Base-by-base conservation (phyloP, 1,140 invertebrate species). In the Leptinotarsa texana region DNA sequence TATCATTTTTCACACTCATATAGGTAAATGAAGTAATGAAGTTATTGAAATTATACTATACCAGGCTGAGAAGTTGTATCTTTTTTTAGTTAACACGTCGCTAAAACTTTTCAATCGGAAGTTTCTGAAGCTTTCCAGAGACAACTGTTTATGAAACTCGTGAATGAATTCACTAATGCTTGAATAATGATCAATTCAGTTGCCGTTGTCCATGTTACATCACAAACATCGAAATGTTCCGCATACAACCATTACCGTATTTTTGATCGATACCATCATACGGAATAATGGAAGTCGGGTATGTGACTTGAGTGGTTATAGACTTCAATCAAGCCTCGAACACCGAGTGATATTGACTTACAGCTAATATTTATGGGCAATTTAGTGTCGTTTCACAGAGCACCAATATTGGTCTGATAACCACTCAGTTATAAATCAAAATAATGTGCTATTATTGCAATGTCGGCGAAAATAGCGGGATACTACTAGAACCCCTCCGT, bases 321-420 rank as follows among this genome's bases (percentile, higher is more conserved):
- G 77, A 78, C 77, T 81, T 82, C 79, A 82, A 82, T 82, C 81
- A 82, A 81, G 76, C 76, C 74, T 69, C 72, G 75, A 57, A 69
- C 70, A 69, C 66, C 73, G 78, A 79, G 79, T 79, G 78, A 82
- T 81, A 82, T 82, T 83, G 81, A 83, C 82, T 82, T 82, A 81
- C 78, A 77, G 81, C 77, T 80, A 79, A 83, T 82, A 83, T 83
- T 83, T 83, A 83, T 83, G 81, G 81, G 82, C 82, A 82, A 83
- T 83, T 83, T 81, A 78, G 78, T 82, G 81, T 82, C 82, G 80
- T 82, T 83, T 81, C 79, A 82, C 76, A 79, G 82, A 81, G 78
- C 79, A 82, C 80, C 82, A 80, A 83, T 83, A 84, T 84, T 83
- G 82, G 80, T 83, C 80, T 83, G 83, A 84, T 84, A 83, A 83